Evolutionary conservation across 2,797 vertebrate genomes (phyloP), one percentile per base, ranked within the genome.

Genomic region (Alauda arvensis): DNA sequence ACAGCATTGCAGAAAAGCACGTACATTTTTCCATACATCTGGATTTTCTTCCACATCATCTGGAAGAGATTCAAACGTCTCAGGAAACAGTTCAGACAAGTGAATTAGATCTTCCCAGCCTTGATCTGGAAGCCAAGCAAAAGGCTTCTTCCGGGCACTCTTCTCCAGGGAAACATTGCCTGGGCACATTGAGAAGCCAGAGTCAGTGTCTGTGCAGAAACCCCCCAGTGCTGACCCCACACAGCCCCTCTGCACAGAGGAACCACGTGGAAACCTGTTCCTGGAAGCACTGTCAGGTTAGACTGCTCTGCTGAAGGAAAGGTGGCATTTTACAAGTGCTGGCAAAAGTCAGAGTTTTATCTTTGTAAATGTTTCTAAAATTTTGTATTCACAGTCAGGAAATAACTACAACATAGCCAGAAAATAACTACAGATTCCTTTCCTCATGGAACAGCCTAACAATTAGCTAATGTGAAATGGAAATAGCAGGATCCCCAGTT

Each of bases 121-220:
- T 96, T 99, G 98, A 93, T 99, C 98, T 20, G 98, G 95, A 76
- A 99, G 94, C 99, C 99, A 99, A 19, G 95, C 13, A 9, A 94
- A 98, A 0, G 98, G 98, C 88, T 99, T 99, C 91, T 96, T 98
- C 25, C 94, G 91, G 12, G 82, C 89, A 91, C 97, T 99, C 92
- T 98, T 99, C 97, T 99, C 99, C 97, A 99, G 95, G 57, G 99
- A 99, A 37, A 99, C 95, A 95, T 98, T 99, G 82, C 99, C 99
- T 99, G 68, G 46, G 56, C 25, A 79, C 46, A 61, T 18, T 6
- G 61, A 86, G 80, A 79, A 72, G 70, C 17, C 17, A 63, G 31
- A 39, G 31, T 51, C 39, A 79, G 10, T 9, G n/a, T 31, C 53
- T 31, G 5, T 39, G 23, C 91, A 85, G 51, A 48, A 74, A 59